Evolutionary conservation across 2,888 invertebrate genomes (phyloP).

Genomic region (Chrysopilus asiliformis): DNA sequence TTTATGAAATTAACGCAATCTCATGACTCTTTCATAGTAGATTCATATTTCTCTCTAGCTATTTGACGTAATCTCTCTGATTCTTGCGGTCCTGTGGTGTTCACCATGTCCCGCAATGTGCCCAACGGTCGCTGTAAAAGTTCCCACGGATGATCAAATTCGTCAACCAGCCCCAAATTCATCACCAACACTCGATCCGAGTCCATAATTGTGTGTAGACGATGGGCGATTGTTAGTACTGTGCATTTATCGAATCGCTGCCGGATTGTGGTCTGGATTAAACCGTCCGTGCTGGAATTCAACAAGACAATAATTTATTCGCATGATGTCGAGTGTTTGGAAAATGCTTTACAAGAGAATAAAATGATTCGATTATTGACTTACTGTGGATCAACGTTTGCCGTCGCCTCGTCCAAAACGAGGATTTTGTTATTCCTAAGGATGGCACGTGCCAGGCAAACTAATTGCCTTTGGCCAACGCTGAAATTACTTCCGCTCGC

Average conservation of each 20-base stretch:
- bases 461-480: slow-evolving; percentile 52
- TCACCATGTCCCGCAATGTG: slow-evolving; percentile 48
- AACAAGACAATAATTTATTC: too few relatives aligned
- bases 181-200: slow-evolving; percentile 70
- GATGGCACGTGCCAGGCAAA: slow-evolving; percentile 73
- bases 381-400: slow-evolving; percentile 45
- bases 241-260: slow-evolving; percentile 61
- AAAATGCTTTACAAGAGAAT: slow-evolving; percentile 2
- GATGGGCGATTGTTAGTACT: slow-evolving; percentile 74
- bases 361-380: too few relatives aligned
- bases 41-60: slow-evolving; percentile 14
- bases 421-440: slow-evolving; percentile 62
- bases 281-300: slow-evolving; percentile 45
- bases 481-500: slow-evolving; percentile 48
- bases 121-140: slow-evolving; percentile 44
- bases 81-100: slow-evolving; percentile 40
- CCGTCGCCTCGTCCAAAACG: slow-evolving; percentile 54
- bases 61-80: slow-evolving; percentile 14
- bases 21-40: slow-evolving; percentile 9
- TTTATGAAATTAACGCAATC: too few relatives aligned
- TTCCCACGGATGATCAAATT: slow-evolving; percentile 49
- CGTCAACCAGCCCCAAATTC: slow-evolving; percentile 56
- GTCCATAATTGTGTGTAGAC: slow-evolving; percentile 83
- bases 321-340: background rate
- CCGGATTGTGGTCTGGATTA: slow-evolving; percentile 67